These are phyloP conservation scores for Pangasius larnaudii DNA, from an alignment of 2,797 vertebrate genomes.

Conservation along the genomic window DNA sequence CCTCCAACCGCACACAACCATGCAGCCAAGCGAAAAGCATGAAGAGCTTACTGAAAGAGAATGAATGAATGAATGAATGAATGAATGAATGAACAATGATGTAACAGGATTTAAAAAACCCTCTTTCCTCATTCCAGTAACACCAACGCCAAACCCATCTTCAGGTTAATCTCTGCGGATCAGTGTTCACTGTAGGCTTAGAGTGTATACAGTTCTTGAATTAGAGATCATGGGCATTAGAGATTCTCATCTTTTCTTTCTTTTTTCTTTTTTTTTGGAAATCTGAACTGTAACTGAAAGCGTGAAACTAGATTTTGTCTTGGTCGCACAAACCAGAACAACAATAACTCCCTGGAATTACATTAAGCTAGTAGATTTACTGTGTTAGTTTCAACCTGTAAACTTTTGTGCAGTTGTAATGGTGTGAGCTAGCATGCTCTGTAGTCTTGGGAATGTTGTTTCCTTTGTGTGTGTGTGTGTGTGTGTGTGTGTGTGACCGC, in stretches of 20 bases:
- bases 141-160: not conserved
- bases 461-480: constrained; percentile 50
- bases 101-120: not conserved
- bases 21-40: not conserved
- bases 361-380: not conserved
- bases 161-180: not conserved
- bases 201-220: not conserved
- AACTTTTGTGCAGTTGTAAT: not conserved
- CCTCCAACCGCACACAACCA: not conserved
- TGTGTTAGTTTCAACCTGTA: not conserved
- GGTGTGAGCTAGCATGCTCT: not conserved
- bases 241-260: not conserved
- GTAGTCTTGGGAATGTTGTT: constrained; percentile 45
- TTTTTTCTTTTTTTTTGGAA: too few species aligned
- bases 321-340: not conserved
- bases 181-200: not conserved
- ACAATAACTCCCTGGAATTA: not conserved
- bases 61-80: not conserved
- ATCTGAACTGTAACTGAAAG: too few species aligned
- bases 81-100: not conserved
- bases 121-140: not conserved
- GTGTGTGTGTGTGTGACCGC: constrained; percentile 50
- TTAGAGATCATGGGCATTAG: not conserved
- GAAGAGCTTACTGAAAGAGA: not conserved
- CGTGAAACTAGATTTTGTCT: not conserved